Evolutionary conservation across 2,797 vertebrate species (phyloP).

Genomic region (Anomalospiza imberbis): DNA sequence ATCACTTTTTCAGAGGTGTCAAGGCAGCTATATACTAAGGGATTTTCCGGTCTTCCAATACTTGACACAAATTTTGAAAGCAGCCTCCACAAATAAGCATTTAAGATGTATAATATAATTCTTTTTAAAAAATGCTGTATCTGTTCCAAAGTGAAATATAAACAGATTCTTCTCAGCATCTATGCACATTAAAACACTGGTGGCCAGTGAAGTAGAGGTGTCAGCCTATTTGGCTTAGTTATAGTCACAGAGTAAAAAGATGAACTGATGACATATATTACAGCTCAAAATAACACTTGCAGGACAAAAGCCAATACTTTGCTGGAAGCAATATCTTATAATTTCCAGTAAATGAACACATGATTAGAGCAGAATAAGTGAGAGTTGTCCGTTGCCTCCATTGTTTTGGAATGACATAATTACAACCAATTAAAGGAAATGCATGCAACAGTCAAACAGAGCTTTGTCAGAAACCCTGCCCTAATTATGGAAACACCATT

Average conservation of each 20-base stretch:
- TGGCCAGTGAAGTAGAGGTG: background rate
- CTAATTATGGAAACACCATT: background rate
- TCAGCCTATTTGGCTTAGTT: background rate
- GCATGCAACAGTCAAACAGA: background rate
- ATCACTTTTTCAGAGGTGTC: background rate
- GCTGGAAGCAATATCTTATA: background rate
- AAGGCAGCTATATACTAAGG: background rate
- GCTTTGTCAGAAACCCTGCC: background rate
- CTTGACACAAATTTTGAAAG: background rate
- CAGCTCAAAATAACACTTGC: background rate
- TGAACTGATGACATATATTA: fast-evolving
- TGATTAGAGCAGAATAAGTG: background rate
- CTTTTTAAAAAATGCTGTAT: background rate
- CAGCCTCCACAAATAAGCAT: background rate
- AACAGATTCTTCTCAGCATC: background rate
- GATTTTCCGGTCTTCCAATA: background rate
- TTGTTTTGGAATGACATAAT: background rate
- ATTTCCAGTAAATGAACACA: background rate
- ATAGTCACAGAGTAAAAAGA: background rate
- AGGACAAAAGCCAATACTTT: background rate
- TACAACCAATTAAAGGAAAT: background rate
- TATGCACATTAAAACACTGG: background rate
- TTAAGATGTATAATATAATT: background rate
- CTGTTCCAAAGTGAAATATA: background rate
- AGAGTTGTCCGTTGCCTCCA: fast-evolving